Percentiles rank a stretch among this genome's conserved stretches.
phyloP scores from a whole-genome alignment of 2,888 invertebrate species.

The Frankliniella fusca region DNA sequence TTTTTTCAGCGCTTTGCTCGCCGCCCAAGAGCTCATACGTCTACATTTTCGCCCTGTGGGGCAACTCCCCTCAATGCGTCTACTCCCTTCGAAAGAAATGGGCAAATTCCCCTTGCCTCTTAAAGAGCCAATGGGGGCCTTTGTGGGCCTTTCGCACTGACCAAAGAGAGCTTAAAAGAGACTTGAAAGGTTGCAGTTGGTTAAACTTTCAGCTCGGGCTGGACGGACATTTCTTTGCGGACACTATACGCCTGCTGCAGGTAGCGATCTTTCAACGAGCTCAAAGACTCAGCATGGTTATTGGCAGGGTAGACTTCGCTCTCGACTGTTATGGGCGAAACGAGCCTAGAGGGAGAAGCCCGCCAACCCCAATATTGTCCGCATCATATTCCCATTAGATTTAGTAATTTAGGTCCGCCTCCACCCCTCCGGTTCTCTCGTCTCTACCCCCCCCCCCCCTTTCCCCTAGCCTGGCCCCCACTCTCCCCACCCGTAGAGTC shows the following conservation, averaged over 20 bases:
- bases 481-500: neutral
- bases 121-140: too few relatives aligned
- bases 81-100: neutral
- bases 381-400: constrained; percentile 6
- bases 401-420: neutral
- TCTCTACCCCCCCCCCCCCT: neutral
- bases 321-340: neutral
- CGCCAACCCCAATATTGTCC: neutral
- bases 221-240: too few relatives aligned
- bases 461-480: neutral
- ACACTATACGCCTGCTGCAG: too few relatives aligned
- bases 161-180: too few relatives aligned
- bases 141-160: too few relatives aligned
- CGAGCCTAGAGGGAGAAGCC: neutral
- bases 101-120: neutral
- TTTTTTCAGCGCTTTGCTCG: neutral
- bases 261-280: too few relatives aligned
- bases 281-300: neutral
- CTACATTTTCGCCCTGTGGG: neutral
- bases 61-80: neutral
- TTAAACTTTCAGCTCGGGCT: too few relatives aligned
- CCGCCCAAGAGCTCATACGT: neutral
- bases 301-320: neutral
- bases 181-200: too few relatives aligned
- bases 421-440: too few relatives aligned